Base-by-base conservation (phyloP, 2,888 invertebrate species). In the Cephus sareptanus region DNA sequence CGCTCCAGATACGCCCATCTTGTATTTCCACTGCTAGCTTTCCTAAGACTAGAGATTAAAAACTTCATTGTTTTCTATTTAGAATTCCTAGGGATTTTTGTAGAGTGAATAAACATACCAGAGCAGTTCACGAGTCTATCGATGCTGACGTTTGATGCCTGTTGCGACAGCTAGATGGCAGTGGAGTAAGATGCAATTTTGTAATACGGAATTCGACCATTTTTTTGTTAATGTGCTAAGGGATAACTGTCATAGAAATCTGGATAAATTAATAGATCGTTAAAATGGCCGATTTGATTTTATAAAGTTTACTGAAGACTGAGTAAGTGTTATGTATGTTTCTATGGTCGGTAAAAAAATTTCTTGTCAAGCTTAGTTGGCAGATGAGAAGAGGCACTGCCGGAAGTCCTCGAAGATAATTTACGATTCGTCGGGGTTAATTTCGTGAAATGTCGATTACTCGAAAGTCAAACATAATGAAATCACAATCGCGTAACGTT, bases 1-100 rank as follows among this genome's bases (percentile, higher is more conserved):
- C 76, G 76, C 76, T 77, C 77, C 77, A 77, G 74, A 77, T 77
- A 74, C 77, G 34, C 30, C 76, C 23, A 23, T 75, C 13, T 33
- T n/a, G 31, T 30, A 73, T 23, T 56, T 56, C 23, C 56, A 56
- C 56, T 56, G 56, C 9, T 23, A 9, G 56, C 56, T 56, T 56
- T 56, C 23, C 56, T 56, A 56, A 9, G 56, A 23, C 56, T 23
- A 23, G 23, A 56, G 23, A 56, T 56, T 56, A 23, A 23, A 23
- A 56, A 56, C 56, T 9, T 30, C 71, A 11, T 71, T 71, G 30
- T 71, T 71, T 34, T 33, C 11, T 30, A 33, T 71, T 30, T 71
- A 30, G 30, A 71, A 71, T 11, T 30, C 12, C 11, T 71, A 71
- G 56, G 23, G 1, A 34, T 56, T 56, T 56, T 23, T 23, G 1